Percentiles rank a stretch among this genome's conserved stretches.
Evolutionary conservation across 1,140 invertebrate genomes (phyloP).

Genomic region (Heliothis virescens): DNA sequence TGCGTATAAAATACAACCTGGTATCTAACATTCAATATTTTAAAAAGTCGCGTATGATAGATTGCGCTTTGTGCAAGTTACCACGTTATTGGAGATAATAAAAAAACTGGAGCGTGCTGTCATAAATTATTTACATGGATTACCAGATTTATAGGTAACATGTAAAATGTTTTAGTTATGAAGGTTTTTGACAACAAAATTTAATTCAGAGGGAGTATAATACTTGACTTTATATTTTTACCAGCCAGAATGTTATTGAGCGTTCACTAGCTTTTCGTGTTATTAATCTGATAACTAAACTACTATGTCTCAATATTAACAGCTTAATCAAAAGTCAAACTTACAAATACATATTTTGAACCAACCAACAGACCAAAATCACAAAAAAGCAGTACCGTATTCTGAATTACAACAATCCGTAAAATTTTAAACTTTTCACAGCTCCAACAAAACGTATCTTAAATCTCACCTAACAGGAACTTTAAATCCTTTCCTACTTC

Average conservation of each 20-base stretch:
- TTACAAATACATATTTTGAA: background rate
- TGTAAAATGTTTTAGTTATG: background rate
- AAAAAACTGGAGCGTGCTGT: slow-evolving; percentile 7
- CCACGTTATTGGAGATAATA: slow-evolving; percentile 34
- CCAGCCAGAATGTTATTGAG: too few relatives aligned
- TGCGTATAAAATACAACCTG: slow-evolving; percentile 28
- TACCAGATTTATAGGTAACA: slow-evolving; percentile 17
- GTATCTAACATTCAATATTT: slow-evolving; percentile 48
- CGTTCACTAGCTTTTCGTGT: background rate
- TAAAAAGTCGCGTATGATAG: slow-evolving; percentile 45
- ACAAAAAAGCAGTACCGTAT: background rate
- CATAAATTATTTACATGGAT: slow-evolving; percentile 41
- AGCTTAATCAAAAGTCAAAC: too few relatives aligned
- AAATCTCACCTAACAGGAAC: slow-evolving; percentile 23
- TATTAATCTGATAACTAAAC: background rate
- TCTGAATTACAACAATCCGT: background rate
- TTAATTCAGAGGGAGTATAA: background rate
- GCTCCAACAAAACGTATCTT: background rate
- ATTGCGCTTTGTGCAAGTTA: slow-evolving; percentile 47
- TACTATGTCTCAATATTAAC: too few relatives aligned
- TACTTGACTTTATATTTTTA: too few relatives aligned
- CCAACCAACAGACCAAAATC: background rate
- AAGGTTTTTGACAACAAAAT: background rate
- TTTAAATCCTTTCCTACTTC: slow-evolving; percentile 37
- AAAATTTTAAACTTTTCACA: slow-evolving; percentile 5